Base-by-base conservation (phyloP, 2,888 invertebrate species). In the Melinaea menophilus region DNA sequence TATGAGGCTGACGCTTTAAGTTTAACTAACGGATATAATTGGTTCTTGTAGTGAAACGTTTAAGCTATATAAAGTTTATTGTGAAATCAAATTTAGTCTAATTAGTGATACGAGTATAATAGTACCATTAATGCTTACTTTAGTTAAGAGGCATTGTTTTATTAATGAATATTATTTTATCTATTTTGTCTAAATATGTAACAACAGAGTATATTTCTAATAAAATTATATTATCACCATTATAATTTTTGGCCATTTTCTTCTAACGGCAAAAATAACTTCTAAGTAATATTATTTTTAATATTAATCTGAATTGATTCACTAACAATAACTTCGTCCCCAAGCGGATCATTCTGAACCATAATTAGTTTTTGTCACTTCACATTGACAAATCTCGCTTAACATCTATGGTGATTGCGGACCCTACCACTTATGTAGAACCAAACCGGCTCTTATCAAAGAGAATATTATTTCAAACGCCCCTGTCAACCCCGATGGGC, bases 331-430 rank as follows among this genome's bases (percentile, higher is more conserved):
- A 71, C 73, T 74, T 75, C 79, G 76, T 72, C 79, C 79, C 81
- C 75, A 75, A 71, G 71, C 79, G 75, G 78, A 79, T 85, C 85
- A 88, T 86, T 87, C 88, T 89, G 79, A 75, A 69, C 75, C 77
- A 84, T 90, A 90, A 90, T 90, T 90, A 90, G 89, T 89, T 90
- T 90, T 90, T 88, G 89, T 89, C 89, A 90, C 90, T 89, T 88
- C 88, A 87, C 82, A 80, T 83, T 84, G 89, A 87, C 89, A 89
- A 89, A 88, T 88, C 88, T 85, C 77, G 80, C 84, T 85, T 79
- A 77, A 81, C 77, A 79, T 79, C 81, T 79, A 81, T 80, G 80
- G 77, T 66, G 65, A 67, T 69, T 65, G 67, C 72, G 78, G 79
- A 78, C 86, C 87, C 86, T 79, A 83, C 79, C 85, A 86, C 85